These are phyloP conservation scores for Tridacna crocea DNA, from an alignment of 2,888 invertebrate species.

Conservation along the genomic window DNA sequence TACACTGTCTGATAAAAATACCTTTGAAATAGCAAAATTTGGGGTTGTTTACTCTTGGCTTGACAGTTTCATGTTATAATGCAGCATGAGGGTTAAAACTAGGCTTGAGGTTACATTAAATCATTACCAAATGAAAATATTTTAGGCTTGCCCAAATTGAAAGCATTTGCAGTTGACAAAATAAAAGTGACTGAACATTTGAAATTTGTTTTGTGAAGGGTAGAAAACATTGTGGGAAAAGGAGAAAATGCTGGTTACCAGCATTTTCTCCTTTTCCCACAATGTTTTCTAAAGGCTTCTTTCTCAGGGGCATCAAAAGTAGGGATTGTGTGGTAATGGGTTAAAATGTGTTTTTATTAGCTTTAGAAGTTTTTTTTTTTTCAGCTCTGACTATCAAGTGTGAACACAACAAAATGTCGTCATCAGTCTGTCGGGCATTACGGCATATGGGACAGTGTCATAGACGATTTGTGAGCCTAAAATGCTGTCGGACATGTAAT, in stretches of 20 bases:
- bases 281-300: neutral
- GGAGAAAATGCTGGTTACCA: neutral
- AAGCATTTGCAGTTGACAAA: too few species aligned
- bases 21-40: too few species aligned
- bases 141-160: too few species aligned
- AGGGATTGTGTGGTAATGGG: neutral
- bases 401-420: slow-evolving; percentile 76
- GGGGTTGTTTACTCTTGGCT: too few species aligned
- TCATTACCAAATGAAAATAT: too few species aligned
- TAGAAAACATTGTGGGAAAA: neutral
- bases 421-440: slow-evolving; percentile 76
- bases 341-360: neutral
- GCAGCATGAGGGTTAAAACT: too few species aligned
- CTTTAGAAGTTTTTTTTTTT: slow-evolving; percentile 40
- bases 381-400: slow-evolving; percentile 72
- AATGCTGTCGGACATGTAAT: slow-evolving; percentile 80
- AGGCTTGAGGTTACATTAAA: too few species aligned
- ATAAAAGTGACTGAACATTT: too few species aligned
- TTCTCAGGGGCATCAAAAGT: neutral
- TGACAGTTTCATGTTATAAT: too few species aligned
- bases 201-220: neutral
- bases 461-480: slow-evolving; percentile 77
- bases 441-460: slow-evolving; percentile 77
- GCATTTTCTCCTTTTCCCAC: neutral
- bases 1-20: too few species aligned